These are phyloP conservation scores for Procavia capensis DNA, from an alignment of 2,113 vertebrate genomes.

Conservation along the genomic window DNA sequence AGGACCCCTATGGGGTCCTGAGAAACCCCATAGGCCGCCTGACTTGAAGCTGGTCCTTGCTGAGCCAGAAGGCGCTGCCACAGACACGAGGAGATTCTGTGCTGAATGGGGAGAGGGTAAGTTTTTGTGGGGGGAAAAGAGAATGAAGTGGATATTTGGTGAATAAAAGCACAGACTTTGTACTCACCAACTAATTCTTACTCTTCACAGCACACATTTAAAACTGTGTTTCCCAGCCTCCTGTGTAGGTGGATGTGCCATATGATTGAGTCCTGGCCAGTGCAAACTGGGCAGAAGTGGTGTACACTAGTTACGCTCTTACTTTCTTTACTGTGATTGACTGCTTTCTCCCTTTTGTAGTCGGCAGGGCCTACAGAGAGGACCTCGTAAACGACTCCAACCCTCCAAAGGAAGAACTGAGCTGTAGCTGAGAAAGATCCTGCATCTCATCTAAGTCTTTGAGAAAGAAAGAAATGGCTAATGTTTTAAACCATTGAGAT, in stretches of 20 bases:
- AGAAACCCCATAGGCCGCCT: not conserved
- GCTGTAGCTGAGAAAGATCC: not conserved
- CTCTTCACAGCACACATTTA: not conserved
- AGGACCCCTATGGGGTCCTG: too few species aligned
- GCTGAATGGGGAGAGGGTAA: not conserved
- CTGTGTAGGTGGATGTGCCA: not conserved
- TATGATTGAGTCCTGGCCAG: not conserved
- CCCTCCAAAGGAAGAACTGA: not conserved
- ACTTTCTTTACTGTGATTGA: not conserved
- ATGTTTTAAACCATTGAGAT: not conserved
- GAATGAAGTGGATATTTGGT: not conserved
- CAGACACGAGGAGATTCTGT: not conserved
- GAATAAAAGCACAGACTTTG: not conserved
- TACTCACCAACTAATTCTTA: not conserved
- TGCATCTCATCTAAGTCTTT: not conserved
- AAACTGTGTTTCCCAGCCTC: not conserved
- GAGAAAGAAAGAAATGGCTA: not conserved
- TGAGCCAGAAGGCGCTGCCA: not conserved
- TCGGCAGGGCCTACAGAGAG: not conserved
- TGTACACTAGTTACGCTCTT: not conserved
- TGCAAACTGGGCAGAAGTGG: not conserved
- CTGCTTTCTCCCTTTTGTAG: not conserved
- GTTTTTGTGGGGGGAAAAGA: constrained; percentile 2
- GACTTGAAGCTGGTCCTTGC: not conserved
- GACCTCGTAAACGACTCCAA: not conserved